Evolutionary conservation across 64 coral and sea anemone genomes (phyloP).

Genomic region (Montipora sp.): DNA sequence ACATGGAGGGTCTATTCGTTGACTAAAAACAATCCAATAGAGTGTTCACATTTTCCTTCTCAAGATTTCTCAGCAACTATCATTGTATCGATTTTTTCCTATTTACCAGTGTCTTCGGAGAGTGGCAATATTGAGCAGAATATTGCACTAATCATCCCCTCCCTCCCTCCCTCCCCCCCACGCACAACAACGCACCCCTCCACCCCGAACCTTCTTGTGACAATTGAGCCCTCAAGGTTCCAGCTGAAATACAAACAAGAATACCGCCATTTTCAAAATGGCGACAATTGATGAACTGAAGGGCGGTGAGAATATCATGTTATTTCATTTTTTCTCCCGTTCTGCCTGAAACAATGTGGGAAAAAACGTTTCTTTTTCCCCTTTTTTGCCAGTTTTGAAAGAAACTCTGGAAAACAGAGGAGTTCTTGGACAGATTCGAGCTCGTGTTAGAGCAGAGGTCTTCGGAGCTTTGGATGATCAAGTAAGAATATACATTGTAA

Average conservation of each 20-base stretch:
- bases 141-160: not conserved
- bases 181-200: too few relatives aligned
- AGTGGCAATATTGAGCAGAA: too few relatives aligned
- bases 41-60: too few relatives aligned
- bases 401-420: constrained; percentile 96
- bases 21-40: too few relatives aligned
- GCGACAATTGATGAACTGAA: constrained; percentile 91
- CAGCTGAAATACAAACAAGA: not conserved
- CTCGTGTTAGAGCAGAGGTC: constrained; percentile 91
- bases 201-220: too few relatives aligned
- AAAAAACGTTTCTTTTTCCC: not conserved
- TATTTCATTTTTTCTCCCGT: not conserved
- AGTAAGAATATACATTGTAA: constrained; percentile 10
- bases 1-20: too few relatives aligned
- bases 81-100: too few relatives aligned
- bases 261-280: constrained; percentile 94
- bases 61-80: too few relatives aligned
- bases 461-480: constrained; percentile 97
- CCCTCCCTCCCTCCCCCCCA: too few relatives aligned
- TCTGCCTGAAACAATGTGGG: not conserved
- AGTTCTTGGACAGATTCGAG: constrained; percentile 94
- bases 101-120: too few relatives aligned
- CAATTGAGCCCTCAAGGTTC: not conserved
- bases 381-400: constrained; percentile 73
- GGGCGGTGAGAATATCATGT: constrained; percentile 48